Conservation (phyloP, 2,797 vertebrate species). For the Iguana delicatissima region DNA sequence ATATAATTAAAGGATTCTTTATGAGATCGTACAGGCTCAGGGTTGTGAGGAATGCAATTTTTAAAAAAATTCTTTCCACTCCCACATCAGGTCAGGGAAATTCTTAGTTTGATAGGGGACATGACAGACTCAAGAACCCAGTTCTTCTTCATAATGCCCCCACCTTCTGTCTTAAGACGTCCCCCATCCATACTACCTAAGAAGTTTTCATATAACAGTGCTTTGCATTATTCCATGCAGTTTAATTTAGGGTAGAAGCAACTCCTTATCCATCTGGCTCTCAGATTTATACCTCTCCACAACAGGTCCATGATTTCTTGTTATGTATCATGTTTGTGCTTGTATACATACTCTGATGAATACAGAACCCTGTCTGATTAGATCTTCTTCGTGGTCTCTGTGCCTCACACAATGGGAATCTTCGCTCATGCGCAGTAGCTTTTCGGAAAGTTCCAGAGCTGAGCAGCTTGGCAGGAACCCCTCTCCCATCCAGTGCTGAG, state of each 20-base stretch:
- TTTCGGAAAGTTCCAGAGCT: no score
- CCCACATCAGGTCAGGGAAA: neutral
- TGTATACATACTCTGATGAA: neutral
- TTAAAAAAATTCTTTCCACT: no score
- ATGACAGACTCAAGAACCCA: neutral
- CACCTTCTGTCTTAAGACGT: neutral
- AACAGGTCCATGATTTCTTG: neutral
- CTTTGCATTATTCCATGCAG: neutral
- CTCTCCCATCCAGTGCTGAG: no score
- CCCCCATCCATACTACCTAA: neutral
- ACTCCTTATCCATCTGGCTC: neutral
- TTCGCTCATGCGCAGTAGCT: no score
- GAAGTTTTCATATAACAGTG: neutral
- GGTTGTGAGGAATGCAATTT: neutral
- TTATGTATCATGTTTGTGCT: neutral
- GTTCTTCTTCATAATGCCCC: neutral
- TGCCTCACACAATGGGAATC: no score
- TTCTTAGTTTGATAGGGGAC: neutral
- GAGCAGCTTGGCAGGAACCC: no score
- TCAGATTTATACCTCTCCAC: neutral
- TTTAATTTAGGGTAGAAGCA: neutral
- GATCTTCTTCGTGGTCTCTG: neutral
- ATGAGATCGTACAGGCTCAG: neutral
- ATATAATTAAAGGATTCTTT: neutral
- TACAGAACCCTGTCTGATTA: neutral